A percentile compares a stretch with the other conserved stretches of the same genome.
These are phyloP conservation scores for Protonemura montana DNA, from an alignment of 2,888 invertebrate species.

Conservation along the genomic window DNA sequence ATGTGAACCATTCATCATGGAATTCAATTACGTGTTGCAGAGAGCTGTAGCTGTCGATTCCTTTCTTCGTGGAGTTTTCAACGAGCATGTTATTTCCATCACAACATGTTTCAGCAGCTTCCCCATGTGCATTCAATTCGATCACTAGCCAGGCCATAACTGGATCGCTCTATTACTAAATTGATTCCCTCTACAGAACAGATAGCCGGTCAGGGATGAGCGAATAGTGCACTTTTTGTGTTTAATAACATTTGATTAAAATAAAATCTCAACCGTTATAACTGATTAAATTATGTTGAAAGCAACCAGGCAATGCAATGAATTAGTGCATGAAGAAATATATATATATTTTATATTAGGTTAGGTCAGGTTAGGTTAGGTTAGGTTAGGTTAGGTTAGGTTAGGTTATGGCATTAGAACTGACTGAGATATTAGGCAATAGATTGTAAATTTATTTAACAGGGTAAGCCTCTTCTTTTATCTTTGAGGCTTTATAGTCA, in stretches of 20 bases:
- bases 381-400: no score
- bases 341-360: no score
- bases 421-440: no score
- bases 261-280: not conserved
- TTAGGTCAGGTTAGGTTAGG: no score
- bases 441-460: no score
- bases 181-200: not conserved
- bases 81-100: not conserved
- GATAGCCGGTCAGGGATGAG: not conserved
- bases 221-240: not conserved
- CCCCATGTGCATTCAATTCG: not conserved
- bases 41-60: not conserved
- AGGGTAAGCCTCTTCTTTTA: no score
- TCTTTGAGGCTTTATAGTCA: no score
- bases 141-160: not conserved
- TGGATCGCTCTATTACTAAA: not conserved
- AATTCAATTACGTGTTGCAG: not conserved
- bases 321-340: not conserved
- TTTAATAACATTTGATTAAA: not conserved
- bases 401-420: no score
- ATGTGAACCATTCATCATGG: not conserved
- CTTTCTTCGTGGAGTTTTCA: not conserved
- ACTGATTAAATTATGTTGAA: not conserved
- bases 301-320: not conserved
- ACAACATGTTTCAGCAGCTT: not conserved